phyloP scores from a whole-genome alignment of 2,888 invertebrate species.

The Podotricha telesiphe region DNA sequence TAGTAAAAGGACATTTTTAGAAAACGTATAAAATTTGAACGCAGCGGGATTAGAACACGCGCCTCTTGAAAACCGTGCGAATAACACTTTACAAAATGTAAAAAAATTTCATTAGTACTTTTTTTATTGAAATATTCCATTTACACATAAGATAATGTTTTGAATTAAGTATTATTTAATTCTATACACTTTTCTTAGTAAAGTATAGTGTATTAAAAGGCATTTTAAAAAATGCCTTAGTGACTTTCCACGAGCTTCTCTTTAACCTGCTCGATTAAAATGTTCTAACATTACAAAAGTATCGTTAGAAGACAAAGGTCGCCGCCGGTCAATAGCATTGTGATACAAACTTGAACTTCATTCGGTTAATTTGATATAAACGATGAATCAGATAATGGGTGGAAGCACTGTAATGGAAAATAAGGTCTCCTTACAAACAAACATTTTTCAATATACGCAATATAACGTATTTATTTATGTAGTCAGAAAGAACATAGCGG shows the following conservation, averaged over 20 bases:
- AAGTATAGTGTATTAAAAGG: not conserved
- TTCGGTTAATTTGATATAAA: constrained; percentile 32
- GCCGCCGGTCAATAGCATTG: constrained; percentile 59
- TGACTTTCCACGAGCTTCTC: not conserved
- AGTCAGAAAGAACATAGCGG: too few relatives aligned
- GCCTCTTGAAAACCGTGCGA: too few relatives aligned
- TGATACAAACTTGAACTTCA: constrained; percentile 32
- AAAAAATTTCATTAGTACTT: too few relatives aligned
- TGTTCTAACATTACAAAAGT: constrained; percentile 10
- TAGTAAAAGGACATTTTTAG: too few relatives aligned
- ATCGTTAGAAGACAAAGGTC: constrained; percentile 53
- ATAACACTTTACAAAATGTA: too few relatives aligned
- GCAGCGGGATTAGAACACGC: too few relatives aligned
- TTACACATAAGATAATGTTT: too few relatives aligned
- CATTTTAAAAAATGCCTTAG: not conserved
- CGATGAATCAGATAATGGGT: constrained; percentile 28
- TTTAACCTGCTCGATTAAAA: not conserved
- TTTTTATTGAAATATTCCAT: too few relatives aligned
- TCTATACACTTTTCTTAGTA: too few relatives aligned
- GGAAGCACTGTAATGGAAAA: not conserved
- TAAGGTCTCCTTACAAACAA: not conserved
- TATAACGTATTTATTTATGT: too few relatives aligned
- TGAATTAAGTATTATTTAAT: too few relatives aligned
- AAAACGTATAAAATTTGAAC: too few relatives aligned
- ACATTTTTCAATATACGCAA: not conserved